Conservation (phyloP, 2,797 vertebrate genomes). For the Aplochiton taeniatus region DNA sequence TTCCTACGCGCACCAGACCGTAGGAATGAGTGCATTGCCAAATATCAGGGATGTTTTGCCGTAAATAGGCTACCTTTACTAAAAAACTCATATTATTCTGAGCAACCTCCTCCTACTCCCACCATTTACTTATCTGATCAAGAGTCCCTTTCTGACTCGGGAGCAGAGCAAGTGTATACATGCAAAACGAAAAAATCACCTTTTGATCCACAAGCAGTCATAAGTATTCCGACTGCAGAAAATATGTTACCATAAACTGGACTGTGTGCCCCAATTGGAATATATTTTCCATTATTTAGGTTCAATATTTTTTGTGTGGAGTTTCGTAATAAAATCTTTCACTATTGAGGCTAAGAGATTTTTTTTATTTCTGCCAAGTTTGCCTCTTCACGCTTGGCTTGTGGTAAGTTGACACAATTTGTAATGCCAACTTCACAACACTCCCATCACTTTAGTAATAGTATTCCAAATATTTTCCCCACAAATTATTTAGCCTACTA, state of each 20-base stretch:
- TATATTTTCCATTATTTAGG: slow-evolving; percentile 1
- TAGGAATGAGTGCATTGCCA: background rate
- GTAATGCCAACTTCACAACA: too few relatives aligned
- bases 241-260: background rate
- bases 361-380: too few relatives aligned
- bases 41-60: background rate
- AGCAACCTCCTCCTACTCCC: background rate
- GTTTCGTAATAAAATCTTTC: too few relatives aligned
- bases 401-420: too few relatives aligned
- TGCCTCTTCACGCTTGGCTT: too few relatives aligned
- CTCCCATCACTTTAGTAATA: too few relatives aligned
- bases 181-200: background rate
- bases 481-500: too few relatives aligned
- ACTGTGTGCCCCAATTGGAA: too few relatives aligned
- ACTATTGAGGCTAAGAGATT: too few relatives aligned
- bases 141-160: background rate
- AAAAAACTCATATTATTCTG: background rate
- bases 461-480: too few relatives aligned
- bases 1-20: slow-evolving; percentile 7
- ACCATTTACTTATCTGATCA: background rate
- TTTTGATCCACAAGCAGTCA: slow-evolving; percentile 9
- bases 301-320: too few relatives aligned
- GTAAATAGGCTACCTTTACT: background rate
- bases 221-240: slow-evolving; percentile 37
- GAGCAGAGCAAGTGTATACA: background rate